Conservation (phyloP, 1,140 invertebrate species). For the Musca vetustissima region DNA sequence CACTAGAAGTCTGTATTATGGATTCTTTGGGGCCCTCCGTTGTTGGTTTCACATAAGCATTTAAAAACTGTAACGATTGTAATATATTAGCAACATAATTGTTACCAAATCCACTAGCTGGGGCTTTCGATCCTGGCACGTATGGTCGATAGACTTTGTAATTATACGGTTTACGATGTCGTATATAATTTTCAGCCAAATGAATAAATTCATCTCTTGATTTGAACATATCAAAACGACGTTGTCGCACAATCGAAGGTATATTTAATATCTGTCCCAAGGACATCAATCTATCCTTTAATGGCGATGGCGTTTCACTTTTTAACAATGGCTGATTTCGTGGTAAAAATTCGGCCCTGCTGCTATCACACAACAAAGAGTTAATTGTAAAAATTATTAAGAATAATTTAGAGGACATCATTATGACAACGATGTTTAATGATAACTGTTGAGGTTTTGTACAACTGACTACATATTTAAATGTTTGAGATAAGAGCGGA, state of each 20-base stretch:
- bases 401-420: slow-evolving; percentile 1
- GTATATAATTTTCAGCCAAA: neutral
- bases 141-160: slow-evolving; percentile 3
- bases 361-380: neutral
- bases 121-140: neutral
- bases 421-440: neutral
- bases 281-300: neutral
- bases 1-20: too few species aligned
- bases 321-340: neutral
- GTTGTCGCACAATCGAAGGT: neutral
- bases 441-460: slow-evolving; percentile 4
- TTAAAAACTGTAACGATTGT: neutral
- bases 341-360: too few species aligned
- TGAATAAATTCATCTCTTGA: neutral
- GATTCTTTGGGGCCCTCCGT: too few species aligned
- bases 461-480: neutral
- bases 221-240: neutral
- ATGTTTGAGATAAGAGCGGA: neutral
- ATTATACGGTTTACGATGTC: slow-evolving; percentile 1
- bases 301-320: neutral
- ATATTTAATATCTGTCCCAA: neutral
- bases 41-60: too few species aligned
- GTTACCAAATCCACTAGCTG: neutral
- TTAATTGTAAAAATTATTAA: neutral
- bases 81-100: slow-evolving; percentile 4